phyloP scores from a whole-genome alignment of 37 sponge, comb jelly and placozoan genomes.

The Cliona cf. orientalis region DNA sequence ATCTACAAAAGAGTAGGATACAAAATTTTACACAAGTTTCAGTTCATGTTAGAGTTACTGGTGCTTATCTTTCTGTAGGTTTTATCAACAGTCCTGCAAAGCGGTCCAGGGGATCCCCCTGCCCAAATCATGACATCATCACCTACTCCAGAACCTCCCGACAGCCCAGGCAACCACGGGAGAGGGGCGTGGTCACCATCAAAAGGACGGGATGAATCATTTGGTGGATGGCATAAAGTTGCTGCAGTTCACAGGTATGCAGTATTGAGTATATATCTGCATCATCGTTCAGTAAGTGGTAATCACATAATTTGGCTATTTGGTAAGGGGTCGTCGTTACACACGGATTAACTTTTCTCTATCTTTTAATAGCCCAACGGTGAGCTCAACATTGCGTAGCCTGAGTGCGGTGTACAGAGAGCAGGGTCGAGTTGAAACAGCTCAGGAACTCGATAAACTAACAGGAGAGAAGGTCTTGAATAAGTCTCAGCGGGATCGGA shows the following conservation, averaged over 20 bases:
- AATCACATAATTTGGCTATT: background rate
- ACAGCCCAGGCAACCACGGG: background rate
- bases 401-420: constrained; percentile 81
- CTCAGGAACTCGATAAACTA: constrained; percentile 70
- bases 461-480: constrained; percentile 1
- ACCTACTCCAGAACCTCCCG: background rate
- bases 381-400: constrained; percentile 73
- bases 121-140: constrained; percentile 6
- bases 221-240: constrained; percentile 21
- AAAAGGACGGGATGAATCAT: background rate
- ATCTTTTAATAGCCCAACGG: constrained; percentile 68
- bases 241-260: constrained; percentile 12
- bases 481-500: constrained; percentile 18
- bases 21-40: background rate
- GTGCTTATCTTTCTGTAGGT: background rate
- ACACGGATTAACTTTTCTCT: too few species aligned
- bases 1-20: constrained; percentile 62
- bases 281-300: background rate
- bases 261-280: too few species aligned
- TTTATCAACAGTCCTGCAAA: background rate
- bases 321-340: too few species aligned
- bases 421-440: constrained; percentile 84
- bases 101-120: background rate
- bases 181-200: background rate
- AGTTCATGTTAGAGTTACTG: background rate